Conservation (phyloP, 2,797 vertebrate species). For the Tarsius wallacei region DNA sequence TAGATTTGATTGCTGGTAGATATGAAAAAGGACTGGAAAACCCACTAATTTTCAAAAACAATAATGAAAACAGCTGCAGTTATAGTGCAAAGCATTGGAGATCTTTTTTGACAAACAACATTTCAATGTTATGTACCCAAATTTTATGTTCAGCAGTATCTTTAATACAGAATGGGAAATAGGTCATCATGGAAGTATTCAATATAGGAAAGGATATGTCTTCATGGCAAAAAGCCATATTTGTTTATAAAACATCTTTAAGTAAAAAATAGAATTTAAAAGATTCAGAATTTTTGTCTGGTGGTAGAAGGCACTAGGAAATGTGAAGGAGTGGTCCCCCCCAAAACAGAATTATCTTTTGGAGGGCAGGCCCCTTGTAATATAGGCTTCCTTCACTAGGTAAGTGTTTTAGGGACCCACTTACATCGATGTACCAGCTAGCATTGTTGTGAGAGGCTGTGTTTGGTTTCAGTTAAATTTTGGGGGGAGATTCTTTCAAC, state of each 20-base stretch:
- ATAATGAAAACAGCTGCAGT: slow-evolving; percentile 81
- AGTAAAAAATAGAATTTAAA: not conserved
- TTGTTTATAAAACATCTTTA: not conserved
- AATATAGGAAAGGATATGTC: slow-evolving; percentile 31
- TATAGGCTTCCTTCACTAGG: too few species aligned
- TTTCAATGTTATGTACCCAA: slow-evolving; percentile 78
- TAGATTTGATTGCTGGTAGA: slow-evolving; percentile 81
- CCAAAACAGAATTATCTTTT: too few species aligned
- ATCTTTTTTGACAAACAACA: slow-evolving; percentile 86
- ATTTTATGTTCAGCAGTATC: slow-evolving; percentile 61
- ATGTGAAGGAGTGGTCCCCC: not conserved
- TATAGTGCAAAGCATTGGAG: slow-evolving; percentile 73
- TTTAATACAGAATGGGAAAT: slow-evolving; percentile 52
- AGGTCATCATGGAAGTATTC: not conserved
- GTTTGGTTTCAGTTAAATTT: too few species aligned
- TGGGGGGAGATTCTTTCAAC: too few species aligned
- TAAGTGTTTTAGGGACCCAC: too few species aligned
- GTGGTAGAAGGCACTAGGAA: not conserved
- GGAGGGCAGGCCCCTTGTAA: too few species aligned
- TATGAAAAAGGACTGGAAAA: slow-evolving; percentile 14
- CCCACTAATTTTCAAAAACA: not conserved
- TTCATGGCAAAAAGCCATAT: slow-evolving; percentile 50
- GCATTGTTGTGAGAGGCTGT: too few species aligned
- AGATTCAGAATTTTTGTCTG: slow-evolving; percentile 10
- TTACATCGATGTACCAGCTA: too few species aligned